phyloP scores from a whole-genome alignment of 2,797 vertebrate genomes.

The Microctenopoma stevenorrisi region DNA sequence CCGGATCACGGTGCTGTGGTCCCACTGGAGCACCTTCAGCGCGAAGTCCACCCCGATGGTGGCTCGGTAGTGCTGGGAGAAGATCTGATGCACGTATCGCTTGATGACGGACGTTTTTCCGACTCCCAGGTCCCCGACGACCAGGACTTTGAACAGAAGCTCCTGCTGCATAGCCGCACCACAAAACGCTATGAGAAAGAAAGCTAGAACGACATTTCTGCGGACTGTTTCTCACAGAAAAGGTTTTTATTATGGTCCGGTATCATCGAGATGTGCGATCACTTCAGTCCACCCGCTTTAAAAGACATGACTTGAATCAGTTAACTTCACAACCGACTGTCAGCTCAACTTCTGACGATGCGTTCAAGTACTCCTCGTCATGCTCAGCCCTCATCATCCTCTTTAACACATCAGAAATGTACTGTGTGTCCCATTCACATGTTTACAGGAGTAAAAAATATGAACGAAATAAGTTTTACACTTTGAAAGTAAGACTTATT shows the following conservation, averaged over 20 bases:
- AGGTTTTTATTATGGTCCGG: neutral
- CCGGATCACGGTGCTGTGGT: conserved; percentile 80
- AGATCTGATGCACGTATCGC: conserved; percentile 86
- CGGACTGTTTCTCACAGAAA: too few species aligned
- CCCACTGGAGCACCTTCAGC: conserved; percentile 85
- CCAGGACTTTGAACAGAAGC: conserved; percentile 84
- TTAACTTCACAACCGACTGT: neutral
- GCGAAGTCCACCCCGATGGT: conserved; percentile 88
- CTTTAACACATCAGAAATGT: too few species aligned
- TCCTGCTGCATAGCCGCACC: conserved; percentile 81
- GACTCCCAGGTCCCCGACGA: conserved; percentile 85
- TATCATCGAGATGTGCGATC: neutral
- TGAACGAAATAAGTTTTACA: too few species aligned
- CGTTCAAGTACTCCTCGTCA: conserved; percentile 30
- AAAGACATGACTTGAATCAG: neutral
- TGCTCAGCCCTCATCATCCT: neutral
- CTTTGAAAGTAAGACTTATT: too few species aligned
- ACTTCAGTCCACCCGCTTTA: neutral
- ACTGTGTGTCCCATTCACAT: too few species aligned
- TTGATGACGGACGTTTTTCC: conserved; percentile 87
- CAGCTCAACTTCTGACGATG: conserved; percentile 31
- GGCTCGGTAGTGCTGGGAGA: conserved; percentile 86
- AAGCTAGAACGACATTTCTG: too few species aligned
- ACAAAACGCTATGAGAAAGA: neutral
- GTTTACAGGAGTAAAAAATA: too few species aligned